Percentiles rank a stretch among this genome's conserved stretches.
Evolutionary conservation across 2,888 invertebrate species (phyloP).

Genomic region (Eristalis arbustorum): DNA sequence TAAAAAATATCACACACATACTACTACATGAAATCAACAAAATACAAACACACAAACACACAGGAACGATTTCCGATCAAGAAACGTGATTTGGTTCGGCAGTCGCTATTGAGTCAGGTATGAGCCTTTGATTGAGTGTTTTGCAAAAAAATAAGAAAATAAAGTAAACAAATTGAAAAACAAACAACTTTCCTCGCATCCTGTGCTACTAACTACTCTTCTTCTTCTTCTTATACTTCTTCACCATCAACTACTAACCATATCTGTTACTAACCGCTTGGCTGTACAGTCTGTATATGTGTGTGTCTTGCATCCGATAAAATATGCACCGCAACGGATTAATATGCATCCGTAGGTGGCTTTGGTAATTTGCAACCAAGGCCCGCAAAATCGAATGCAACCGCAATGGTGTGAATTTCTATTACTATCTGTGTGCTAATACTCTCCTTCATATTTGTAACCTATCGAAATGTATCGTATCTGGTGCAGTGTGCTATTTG

Average conservation of each 20-base stretch:
- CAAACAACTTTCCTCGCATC: slow-evolving; percentile 17
- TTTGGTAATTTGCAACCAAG: slow-evolving; percentile 39
- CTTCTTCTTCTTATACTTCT: slow-evolving; percentile 16
- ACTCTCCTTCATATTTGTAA: background rate
- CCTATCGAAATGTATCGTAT: background rate
- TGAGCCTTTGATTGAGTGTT: slow-evolving; percentile 70
- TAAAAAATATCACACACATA: slow-evolving; percentile 55
- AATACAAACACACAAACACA: slow-evolving; percentile 72
- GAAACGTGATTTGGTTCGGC: slow-evolving; percentile 89
- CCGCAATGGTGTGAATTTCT: slow-evolving; percentile 61
- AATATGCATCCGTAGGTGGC: background rate
- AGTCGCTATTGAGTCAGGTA: slow-evolving; percentile 80
- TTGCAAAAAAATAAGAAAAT: slow-evolving; percentile 39
- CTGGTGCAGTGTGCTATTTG: slow-evolving; percentile 60
- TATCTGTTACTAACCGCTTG: slow-evolving; percentile 39
- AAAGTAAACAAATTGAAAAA: background rate
- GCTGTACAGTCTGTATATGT: slow-evolving; percentile 14
- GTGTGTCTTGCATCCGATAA: slow-evolving; percentile 1
- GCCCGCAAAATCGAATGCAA: slow-evolving; percentile 36
- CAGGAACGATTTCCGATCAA: slow-evolving; percentile 90
- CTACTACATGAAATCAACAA: slow-evolving; percentile 52
- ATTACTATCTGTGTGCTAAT: slow-evolving; percentile 65
- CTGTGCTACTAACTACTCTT: slow-evolving; percentile 14
- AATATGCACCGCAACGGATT: background rate
- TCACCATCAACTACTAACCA: slow-evolving; percentile 22